These are phyloP conservation scores for Enteromius paludinosus DNA, from an alignment of 2,797 vertebrate genomes.

Conservation along the genomic window DNA sequence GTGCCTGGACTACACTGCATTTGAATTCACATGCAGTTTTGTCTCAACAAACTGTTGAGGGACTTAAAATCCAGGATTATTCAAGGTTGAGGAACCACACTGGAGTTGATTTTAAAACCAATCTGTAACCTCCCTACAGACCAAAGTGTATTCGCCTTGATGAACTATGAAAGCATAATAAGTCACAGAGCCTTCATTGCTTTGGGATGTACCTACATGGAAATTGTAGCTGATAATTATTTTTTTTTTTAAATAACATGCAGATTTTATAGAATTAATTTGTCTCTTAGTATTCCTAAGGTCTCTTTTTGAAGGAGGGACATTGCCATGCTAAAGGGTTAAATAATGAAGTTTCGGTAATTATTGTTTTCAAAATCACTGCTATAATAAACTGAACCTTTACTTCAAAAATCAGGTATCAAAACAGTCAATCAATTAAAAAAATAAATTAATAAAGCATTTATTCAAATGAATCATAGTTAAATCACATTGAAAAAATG, in stretches of 20 bases:
- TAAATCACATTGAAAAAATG: not conserved
- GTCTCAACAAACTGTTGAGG: conserved; percentile 17
- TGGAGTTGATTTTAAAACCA: conserved; percentile 11
- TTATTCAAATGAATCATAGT: not conserved
- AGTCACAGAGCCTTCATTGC: not conserved
- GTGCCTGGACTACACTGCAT: not conserved
- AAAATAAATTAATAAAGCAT: not conserved
- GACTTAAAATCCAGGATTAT: conserved; percentile 26
- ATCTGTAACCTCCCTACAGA: not conserved
- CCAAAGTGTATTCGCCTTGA: not conserved
- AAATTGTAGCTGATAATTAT: not conserved
- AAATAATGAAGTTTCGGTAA: not conserved
- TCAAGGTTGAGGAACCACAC: conserved; percentile 2
- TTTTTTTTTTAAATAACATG: not conserved
- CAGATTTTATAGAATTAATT: not conserved
- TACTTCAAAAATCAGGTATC: not conserved
- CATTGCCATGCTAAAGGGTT: too few relatives aligned
- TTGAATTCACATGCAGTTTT: conserved; percentile 21
- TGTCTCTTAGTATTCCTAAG: too few relatives aligned
- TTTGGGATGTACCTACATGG: not conserved
- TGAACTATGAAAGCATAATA: not conserved
- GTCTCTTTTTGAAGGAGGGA: too few relatives aligned
- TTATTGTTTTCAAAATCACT: not conserved
- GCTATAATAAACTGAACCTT: not conserved
- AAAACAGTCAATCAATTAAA: not conserved